Conservation (phyloP, 2,888 invertebrate genomes). For the Schizaphis graminum region DNA sequence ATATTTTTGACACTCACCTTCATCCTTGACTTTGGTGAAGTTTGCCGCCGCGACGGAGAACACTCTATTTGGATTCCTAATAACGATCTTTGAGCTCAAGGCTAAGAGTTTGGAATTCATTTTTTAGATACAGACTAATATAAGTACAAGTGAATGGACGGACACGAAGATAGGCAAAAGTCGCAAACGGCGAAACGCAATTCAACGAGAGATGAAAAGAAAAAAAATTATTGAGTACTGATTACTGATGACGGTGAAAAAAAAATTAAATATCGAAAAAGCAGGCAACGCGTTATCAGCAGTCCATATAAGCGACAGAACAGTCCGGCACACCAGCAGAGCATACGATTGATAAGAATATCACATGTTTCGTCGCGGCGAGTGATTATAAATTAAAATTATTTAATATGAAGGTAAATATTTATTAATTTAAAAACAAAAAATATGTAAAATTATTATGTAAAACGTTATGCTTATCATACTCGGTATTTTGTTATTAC, state of each 20-base stretch:
- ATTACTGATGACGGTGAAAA: background rate
- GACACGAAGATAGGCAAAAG: background rate
- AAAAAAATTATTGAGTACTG: background rate
- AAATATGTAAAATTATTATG: background rate
- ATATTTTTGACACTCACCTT: constrained; percentile 18
- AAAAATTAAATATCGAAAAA: background rate
- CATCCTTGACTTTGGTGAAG: constrained; percentile 30
- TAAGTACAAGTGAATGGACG: background rate
- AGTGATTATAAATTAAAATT: background rate
- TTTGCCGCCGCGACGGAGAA: constrained; percentile 17
- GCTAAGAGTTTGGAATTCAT: constrained; percentile 53
- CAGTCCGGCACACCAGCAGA: background rate
- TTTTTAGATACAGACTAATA: background rate
- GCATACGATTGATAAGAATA: background rate
- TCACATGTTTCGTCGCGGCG: background rate
- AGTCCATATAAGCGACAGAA: background rate
- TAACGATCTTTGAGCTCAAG: constrained; percentile 32
- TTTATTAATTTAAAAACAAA: no score
- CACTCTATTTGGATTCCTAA: constrained; percentile 34
- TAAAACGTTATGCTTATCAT: background rate
- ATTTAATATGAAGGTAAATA: background rate
- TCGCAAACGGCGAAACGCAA: background rate
- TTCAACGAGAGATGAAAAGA: background rate
- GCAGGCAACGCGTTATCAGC: background rate
- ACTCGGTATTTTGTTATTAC: background rate